Evolutionary conservation across 1,140 invertebrate genomes (phyloP).

Genomic region (Ericerus pela): DNA sequence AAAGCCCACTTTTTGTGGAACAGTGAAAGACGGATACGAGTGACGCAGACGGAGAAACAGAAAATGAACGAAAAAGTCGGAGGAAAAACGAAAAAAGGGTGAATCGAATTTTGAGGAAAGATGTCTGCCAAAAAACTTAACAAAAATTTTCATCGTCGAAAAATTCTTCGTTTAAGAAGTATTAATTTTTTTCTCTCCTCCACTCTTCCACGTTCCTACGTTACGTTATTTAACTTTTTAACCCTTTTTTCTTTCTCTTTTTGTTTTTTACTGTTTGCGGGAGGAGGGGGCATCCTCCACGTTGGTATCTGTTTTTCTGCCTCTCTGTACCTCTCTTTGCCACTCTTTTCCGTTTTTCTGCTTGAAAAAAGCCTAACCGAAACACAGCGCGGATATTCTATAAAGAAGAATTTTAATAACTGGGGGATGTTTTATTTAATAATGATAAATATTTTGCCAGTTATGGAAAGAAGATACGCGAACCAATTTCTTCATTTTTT

Average conservation of each 20-base stretch:
- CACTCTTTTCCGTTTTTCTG: no score
- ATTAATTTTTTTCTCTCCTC: background rate
- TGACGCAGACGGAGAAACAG: background rate
- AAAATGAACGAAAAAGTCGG: background rate
- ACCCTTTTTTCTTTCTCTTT: no score
- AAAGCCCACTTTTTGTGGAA: no score
- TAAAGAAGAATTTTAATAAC: constrained; percentile 9
- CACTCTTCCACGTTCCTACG: no score
- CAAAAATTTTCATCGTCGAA: background rate
- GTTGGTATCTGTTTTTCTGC: no score
- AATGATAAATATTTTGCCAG: constrained; percentile 9
- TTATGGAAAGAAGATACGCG: background rate
- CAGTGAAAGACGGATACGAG: no score
- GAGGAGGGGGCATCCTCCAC: no score
- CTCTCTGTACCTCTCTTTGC: no score
- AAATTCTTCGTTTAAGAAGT: constrained; percentile 9
- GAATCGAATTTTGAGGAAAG: no score
- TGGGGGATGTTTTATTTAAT: constrained; percentile 12
- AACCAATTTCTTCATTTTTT: background rate
- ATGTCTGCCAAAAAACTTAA: background rate
- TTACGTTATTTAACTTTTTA: constrained; percentile 5
- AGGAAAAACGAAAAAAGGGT: background rate
- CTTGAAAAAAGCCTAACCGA: background rate
- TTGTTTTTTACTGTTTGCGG: no score
- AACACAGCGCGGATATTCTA: background rate